Conservation (phyloP, 2,888 invertebrate species). For the Pheosia tremula region DNA sequence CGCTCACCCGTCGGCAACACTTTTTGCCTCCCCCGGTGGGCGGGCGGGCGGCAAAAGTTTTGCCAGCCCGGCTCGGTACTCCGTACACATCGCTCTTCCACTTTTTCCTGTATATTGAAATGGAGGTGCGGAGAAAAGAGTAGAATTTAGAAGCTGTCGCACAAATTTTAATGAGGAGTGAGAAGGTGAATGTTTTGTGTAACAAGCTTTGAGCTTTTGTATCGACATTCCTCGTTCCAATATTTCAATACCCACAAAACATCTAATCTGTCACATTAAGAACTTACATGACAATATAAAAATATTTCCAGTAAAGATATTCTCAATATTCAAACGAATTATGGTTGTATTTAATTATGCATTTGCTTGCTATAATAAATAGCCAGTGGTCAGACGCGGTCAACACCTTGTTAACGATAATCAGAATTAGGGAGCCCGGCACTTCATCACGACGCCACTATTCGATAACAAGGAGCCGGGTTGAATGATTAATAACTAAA, state of each 20-base stretch:
- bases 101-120: conserved; percentile 85
- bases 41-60: conserved; percentile 77
- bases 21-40: conserved; percentile 79
- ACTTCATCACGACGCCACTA: conserved; percentile 73
- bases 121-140: conserved; percentile 84
- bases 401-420: conserved; percentile 68
- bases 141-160: conserved; percentile 83
- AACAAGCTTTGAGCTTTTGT: conserved; percentile 64
- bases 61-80: conserved; percentile 78
- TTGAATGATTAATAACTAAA: conserved; percentile 78
- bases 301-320: background rate
- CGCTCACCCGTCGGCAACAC: conserved; percentile 82
- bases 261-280: conserved; percentile 33
- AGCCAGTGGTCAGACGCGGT: conserved; percentile 55
- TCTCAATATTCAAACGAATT: background rate
- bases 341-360: conserved; percentile 9
- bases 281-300: background rate
- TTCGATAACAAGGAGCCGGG: conserved; percentile 68
- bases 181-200: conserved; percentile 70
- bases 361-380: conserved; percentile 49
- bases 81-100: conserved; percentile 83
- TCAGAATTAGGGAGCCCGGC: conserved; percentile 73
- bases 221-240: conserved; percentile 51
- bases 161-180: conserved; percentile 84
- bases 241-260: conserved; percentile 50